Conservation (phyloP, 2,113 vertebrate genomes). For the Nasalis larvatus region DNA sequence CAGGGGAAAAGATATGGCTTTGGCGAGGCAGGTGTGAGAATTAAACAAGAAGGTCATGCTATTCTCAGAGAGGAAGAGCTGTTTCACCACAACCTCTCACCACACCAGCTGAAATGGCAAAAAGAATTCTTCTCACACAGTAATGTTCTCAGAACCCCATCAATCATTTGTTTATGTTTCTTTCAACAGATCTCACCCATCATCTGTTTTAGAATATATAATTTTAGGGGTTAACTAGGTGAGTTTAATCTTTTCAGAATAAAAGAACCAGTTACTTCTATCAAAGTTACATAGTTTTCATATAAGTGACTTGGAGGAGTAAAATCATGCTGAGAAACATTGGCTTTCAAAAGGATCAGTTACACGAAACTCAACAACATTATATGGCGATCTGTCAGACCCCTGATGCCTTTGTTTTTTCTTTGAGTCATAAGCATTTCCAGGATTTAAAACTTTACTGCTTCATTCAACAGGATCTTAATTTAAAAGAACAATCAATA, state of each 20-base stretch:
- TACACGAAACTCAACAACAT: neutral
- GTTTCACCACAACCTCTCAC: constrained; percentile 74
- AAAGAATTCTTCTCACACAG: constrained; percentile 57
- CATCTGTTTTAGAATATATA: neutral
- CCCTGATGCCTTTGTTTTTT: neutral
- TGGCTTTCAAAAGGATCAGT: neutral
- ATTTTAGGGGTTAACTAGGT: neutral
- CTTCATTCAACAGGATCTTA: neutral
- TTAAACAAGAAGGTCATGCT: constrained; percentile 49
- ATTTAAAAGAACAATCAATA: neutral
- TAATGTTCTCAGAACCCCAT: constrained; percentile 50
- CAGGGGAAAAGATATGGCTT: neutral
- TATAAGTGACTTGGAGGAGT: neutral
- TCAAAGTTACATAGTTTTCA: neutral
- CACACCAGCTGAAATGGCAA: constrained; percentile 52
- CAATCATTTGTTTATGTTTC: constrained; percentile 55
- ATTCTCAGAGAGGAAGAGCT: constrained; percentile 74
- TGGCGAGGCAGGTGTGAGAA: constrained; percentile 66
- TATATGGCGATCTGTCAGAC: neutral
- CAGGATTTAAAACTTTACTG: neutral
- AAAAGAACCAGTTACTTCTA: neutral
- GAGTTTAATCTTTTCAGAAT: neutral
- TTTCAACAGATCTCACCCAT: constrained; percentile 50
- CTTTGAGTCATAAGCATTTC: constrained; percentile 4
- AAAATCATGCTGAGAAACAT: neutral